Evolutionary conservation across 53 echinoderm and acorn worm genomes (phyloP).

Genomic region (Henricia sp.): DNA sequence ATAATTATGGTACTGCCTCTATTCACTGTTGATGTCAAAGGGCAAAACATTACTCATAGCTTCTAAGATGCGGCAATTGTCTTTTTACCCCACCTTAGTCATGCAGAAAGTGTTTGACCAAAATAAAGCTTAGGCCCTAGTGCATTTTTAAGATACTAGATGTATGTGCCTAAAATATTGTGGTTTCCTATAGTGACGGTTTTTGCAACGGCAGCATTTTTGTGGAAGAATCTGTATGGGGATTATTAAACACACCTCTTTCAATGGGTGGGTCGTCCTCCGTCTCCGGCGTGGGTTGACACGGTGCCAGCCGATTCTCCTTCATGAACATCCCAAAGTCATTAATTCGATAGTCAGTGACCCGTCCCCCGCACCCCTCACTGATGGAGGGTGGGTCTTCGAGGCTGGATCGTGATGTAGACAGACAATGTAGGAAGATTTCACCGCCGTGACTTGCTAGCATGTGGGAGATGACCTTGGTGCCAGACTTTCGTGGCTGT

Average conservation of each 20-base stretch:
- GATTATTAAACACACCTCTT: constrained; percentile 63
- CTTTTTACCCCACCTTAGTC: too few relatives aligned
- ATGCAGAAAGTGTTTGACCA: too few relatives aligned
- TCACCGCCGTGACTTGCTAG: constrained; percentile 97
- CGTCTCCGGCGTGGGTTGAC: constrained; percentile 70
- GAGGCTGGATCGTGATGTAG: constrained; percentile 77
- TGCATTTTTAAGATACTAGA: too few relatives aligned
- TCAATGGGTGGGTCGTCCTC: constrained; percentile 78
- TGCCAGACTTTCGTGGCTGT: constrained; percentile 83
- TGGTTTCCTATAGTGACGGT: too few relatives aligned
- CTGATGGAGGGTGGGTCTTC: constrained; percentile 99
- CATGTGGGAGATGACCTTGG: constrained; percentile 94
- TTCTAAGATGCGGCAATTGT: too few relatives aligned
- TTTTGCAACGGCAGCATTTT: too few relatives aligned
- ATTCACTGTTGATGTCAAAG: too few relatives aligned
- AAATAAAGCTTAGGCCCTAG: too few relatives aligned
- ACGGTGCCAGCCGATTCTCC: constrained; percentile 88
- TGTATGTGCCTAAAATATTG: too few relatives aligned
- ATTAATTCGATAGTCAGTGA: constrained; percentile 94
- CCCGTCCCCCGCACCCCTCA: constrained; percentile 93
- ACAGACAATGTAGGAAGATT: constrained; percentile 91
- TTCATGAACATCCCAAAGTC: constrained; percentile 99
- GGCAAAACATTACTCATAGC: too few relatives aligned
- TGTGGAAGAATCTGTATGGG: too few relatives aligned
- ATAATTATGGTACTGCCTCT: too few relatives aligned